Percentiles rank a stretch among this genome's conserved stretches.
Conservation (phyloP, 1,140 invertebrate genomes). For the Megalopta genalis region DNA sequence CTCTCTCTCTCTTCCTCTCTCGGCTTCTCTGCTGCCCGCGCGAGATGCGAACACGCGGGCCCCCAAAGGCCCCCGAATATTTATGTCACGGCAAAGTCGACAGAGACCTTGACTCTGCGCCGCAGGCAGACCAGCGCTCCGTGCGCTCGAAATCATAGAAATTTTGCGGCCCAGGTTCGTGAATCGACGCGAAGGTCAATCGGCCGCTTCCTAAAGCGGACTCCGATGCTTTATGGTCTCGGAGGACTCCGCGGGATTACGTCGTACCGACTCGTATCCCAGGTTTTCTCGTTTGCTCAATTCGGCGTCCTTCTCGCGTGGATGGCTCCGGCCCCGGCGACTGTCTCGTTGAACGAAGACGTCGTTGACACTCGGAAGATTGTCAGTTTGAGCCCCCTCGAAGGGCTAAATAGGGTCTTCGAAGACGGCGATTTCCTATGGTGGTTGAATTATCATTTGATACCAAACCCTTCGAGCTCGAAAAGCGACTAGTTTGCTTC, state of each 20-base stretch:
- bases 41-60: constrained; percentile 15
- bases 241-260: background rate
- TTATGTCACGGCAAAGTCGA: constrained; percentile 72
- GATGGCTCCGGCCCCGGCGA: too few species aligned
- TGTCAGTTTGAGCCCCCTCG: too few species aligned
- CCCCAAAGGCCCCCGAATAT: constrained; percentile 60
- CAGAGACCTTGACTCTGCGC: constrained; percentile 65
- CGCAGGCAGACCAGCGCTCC: constrained; percentile 46
- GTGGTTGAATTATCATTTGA: too few species aligned
- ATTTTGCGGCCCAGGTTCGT: constrained; percentile 11
- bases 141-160: constrained; percentile 60
- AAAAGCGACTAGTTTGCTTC: too few species aligned
- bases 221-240: background rate
- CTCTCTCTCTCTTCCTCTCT: constrained; percentile 24
- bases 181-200: constrained; percentile 23
- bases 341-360: too few species aligned
- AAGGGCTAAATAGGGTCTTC: too few species aligned
- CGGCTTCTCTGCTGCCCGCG: background rate
- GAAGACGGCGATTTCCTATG: too few species aligned
- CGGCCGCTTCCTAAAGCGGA: constrained; percentile 17
- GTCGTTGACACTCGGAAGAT: too few species aligned
- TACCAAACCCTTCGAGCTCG: too few species aligned
- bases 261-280: too few species aligned
- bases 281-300: too few species aligned
- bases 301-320: too few species aligned